phyloP scores from a whole-genome alignment of 2,888 invertebrate genomes.

The Cerastoderma edule region DNA sequence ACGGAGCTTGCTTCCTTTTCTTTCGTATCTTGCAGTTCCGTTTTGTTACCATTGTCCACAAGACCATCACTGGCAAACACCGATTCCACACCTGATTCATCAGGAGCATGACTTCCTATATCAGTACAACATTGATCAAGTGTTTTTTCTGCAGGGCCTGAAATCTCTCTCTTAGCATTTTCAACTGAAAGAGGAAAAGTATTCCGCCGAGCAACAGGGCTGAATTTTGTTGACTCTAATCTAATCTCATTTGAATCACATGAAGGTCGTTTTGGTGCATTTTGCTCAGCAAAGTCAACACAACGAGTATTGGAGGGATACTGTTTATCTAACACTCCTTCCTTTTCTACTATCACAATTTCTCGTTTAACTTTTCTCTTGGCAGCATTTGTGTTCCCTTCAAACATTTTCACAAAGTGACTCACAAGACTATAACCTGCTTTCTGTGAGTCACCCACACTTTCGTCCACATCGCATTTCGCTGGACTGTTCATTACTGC shows the following conservation, averaged over 20 bases:
- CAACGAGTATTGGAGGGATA: background rate
- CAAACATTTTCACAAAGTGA: slow-evolving; percentile 72
- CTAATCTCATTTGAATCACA: slow-evolving; percentile 21
- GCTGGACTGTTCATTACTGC: slow-evolving; percentile 70
- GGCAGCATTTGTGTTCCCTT: slow-evolving; percentile 54
- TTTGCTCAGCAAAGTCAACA: background rate
- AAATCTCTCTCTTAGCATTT: background rate
- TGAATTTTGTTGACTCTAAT: background rate
- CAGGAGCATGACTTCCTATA: background rate
- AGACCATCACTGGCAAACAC: background rate
- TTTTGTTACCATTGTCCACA: background rate
- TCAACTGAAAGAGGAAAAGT: slow-evolving; percentile 6
- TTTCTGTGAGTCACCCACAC: slow-evolving; percentile 45
- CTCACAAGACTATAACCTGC: slow-evolving; percentile 66
- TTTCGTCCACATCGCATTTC: slow-evolving; percentile 59
- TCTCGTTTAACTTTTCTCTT: slow-evolving; percentile 56
- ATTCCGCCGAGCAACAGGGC: slow-evolving; percentile 21
- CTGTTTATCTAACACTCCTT: background rate
- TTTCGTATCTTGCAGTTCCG: background rate
- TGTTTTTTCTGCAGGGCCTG: background rate
- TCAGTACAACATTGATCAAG: background rate
- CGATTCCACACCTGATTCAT: slow-evolving; percentile 1
- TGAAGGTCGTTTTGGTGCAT: background rate
- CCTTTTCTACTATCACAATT: slow-evolving; percentile 71
- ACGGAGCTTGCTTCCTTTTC: slow-evolving; percentile 16